Evolutionary conservation across 2,797 vertebrate genomes (phyloP).

Genomic region (Eurystomus glaucurus): DNA sequence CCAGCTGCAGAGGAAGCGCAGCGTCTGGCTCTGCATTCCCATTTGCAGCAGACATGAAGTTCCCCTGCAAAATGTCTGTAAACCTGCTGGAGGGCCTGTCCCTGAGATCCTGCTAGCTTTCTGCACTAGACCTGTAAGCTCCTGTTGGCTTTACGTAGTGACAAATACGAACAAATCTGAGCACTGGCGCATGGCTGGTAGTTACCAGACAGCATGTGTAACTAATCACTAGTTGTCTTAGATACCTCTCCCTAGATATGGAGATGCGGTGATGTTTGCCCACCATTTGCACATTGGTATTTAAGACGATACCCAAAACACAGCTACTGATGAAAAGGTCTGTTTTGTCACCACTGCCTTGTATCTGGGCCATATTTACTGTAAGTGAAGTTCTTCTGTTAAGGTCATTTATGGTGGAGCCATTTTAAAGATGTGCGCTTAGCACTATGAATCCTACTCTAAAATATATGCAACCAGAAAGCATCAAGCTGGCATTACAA

Average conservation of each 20-base stretch:
- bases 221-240: neutral
- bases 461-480: neutral
- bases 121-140: no score
- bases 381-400: neutral
- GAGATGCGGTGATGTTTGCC: neutral
- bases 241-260: accelerated
- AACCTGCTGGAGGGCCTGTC: no score
- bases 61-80: no score
- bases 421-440: neutral
- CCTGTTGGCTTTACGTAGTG: neutral
- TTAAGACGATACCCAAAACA: neutral
- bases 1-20: no score
- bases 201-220: neutral
- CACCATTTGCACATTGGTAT: neutral
- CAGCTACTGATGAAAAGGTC: neutral
- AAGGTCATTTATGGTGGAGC: neutral
- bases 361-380: neutral
- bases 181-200: neutral
- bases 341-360: neutral
- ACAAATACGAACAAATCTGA: neutral
- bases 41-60: no score
- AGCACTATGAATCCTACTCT: neutral
- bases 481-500: neutral
- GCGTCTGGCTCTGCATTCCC: no score
- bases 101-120: no score